These are phyloP conservation scores for Calycopis cecrops DNA, from an alignment of 1,140 invertebrate species.

Conservation along the genomic window DNA sequence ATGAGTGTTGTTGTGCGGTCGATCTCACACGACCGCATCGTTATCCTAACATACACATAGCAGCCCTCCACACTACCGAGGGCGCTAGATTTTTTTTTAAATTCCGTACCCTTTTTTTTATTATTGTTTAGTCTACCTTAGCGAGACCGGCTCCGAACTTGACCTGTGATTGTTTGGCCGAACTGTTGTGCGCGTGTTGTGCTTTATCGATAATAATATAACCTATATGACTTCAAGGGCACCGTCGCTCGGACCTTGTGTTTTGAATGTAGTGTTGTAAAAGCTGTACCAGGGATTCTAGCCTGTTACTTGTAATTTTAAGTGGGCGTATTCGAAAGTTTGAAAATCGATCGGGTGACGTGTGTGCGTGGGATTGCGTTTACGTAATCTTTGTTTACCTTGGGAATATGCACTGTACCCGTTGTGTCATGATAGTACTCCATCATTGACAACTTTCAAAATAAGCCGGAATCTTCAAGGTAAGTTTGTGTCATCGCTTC, in stretches of 20 bases:
- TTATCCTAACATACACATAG: conserved; percentile 44
- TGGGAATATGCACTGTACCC: conserved; percentile 64
- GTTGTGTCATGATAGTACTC: conserved; percentile 35
- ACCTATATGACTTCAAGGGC: conserved; percentile 72
- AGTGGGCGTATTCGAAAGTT: conserved; percentile 74
- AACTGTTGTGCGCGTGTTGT: conserved; percentile 70
- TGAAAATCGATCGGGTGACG: conserved; percentile 71
- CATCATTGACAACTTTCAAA: conserved; percentile 29
- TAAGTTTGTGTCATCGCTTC: conserved; percentile 23
- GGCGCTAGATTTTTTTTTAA: conserved; percentile 7
- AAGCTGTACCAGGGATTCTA: conserved; percentile 42
- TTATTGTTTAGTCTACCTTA: conserved; percentile 29
- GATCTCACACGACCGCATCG: conserved; percentile 39
- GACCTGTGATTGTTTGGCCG: conserved; percentile 65
- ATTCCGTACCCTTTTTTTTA: conserved; percentile 29
- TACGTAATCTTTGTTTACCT: conserved; percentile 75
- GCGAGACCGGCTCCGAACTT: conserved; percentile 50
- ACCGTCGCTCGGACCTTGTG: conserved; percentile 43
- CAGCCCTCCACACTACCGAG: conserved; percentile 23
- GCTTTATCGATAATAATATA: conserved; percentile 72
- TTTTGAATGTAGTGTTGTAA: conserved; percentile 58
- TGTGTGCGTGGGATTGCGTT: conserved; percentile 71
- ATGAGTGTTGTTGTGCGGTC: conserved; percentile 34
- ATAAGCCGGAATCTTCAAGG: conserved; percentile 22
- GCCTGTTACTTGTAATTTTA: conserved; percentile 56